Conservation (phyloP, 2,888 invertebrate species). For the Pseudococcus jackbeardsleyi region DNA sequence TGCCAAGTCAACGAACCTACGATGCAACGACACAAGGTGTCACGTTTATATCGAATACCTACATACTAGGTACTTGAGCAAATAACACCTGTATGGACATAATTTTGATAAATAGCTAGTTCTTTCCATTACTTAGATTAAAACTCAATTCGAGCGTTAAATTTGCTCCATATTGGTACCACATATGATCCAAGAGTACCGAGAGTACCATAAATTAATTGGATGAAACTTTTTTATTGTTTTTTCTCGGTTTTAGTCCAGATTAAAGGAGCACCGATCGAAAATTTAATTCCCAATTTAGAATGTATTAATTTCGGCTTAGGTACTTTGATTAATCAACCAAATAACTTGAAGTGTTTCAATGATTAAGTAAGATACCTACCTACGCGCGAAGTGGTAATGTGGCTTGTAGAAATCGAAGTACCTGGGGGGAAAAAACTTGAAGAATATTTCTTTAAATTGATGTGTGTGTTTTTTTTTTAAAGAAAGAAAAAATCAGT, state of each 20-base stretch:
- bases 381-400: neutral
- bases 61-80: neutral
- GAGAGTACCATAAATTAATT: too few relatives aligned
- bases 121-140: slow-evolving; percentile 9
- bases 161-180: neutral
- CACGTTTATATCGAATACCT: neutral
- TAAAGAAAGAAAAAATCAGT: too few relatives aligned
- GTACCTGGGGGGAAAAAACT: too few relatives aligned
- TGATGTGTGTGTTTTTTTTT: too few relatives aligned
- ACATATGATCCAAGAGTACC: neutral
- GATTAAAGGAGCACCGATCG: neutral
- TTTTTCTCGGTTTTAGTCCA: neutral
- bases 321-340: neutral
- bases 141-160: slow-evolving; percentile 19
- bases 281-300: neutral
- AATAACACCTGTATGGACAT: slow-evolving; percentile 8
- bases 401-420: too few relatives aligned
- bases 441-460: too few relatives aligned
- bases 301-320: neutral
- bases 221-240: neutral
- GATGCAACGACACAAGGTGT: neutral
- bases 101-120: slow-evolving; percentile 20
- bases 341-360: neutral
- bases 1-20: neutral
- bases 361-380: neutral